These are phyloP conservation scores for zebrafish (Danio rerio) DNA, from an alignment of 2,113 vertebrate species.

Conservation along the genomic window DNA sequence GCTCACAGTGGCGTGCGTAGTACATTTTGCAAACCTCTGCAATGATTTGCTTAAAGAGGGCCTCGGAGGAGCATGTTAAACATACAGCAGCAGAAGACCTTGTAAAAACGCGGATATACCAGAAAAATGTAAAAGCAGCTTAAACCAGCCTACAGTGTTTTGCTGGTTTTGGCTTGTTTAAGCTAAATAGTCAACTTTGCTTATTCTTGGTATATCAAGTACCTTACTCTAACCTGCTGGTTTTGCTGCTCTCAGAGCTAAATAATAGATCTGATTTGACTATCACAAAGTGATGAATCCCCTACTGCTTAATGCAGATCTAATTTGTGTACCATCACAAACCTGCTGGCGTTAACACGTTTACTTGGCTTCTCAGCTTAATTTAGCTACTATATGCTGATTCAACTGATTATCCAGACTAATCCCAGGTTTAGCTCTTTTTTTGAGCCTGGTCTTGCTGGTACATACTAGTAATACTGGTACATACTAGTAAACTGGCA, in stretches of 20 bases:
- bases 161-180: not conserved
- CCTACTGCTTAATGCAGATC: too few species aligned
- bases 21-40: not conserved
- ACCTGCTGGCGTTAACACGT: too few species aligned
- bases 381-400: too few species aligned
- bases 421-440: not conserved
- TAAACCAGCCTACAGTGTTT: too few species aligned
- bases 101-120: too few species aligned
- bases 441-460: not conserved
- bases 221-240: not conserved
- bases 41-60: constrained; percentile 1
- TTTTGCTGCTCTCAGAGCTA: not conserved
- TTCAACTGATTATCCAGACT: not conserved
- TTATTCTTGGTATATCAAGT: too few species aligned
- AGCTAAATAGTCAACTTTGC: not conserved
- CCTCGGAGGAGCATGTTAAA: constrained; percentile 4
- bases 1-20: not conserved
- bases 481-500: too few species aligned
- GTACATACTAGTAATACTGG: not conserved
- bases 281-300: too few species aligned
- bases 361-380: too few species aligned
- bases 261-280: too few species aligned
- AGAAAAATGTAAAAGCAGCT: too few species aligned
- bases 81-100: not conserved
- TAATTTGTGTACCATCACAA: too few species aligned